Base-by-base conservation (phyloP, 2,797 vertebrate genomes). In the Sebastes oblongus region DNA sequence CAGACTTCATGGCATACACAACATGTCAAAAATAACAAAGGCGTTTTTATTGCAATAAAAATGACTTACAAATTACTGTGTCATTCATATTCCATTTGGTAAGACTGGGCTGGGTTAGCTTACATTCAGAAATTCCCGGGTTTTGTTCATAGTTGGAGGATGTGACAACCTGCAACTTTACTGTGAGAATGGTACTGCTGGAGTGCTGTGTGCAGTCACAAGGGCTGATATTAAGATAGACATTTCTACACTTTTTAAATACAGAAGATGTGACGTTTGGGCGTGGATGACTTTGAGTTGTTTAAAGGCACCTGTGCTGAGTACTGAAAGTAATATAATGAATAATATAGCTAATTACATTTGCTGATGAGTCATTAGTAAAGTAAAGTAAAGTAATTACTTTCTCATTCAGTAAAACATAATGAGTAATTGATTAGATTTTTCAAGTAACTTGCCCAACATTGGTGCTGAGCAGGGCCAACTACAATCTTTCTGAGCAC, bases 391-490 rank as follows among this genome's bases (percentile, higher is more conserved):
- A 75, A 56, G 60, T 64, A 46, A 69, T 72, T 62, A 64, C 39
- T 55, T 52, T 80, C 81, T 78, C 20, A 62, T 67, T 77, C 27
- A 8, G 36, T 12, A 61, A 82, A 83, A 77, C 0, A 1, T 76
- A 75, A 68, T 68, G 61, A 81, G 58, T 32, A 20, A 75, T 64
- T 66, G 24, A 68, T 84, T 58, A 0, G 29, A 66, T 61, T 73
- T 55, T 52, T 69, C 6, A 12, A 62, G 62, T 29, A 32, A 59
- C 46, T 62, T 52, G 55, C 8, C 72, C 22, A 59, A 46, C 11
- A 55, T 20, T 5, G 32, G 25, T 34, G 29, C 42, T 52, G 65
- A 69, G 46, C 52, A 30, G 46, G 18, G 25, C 6, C 59, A 81
- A 58, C 46, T 14, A 16, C 14, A 34, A 56, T 54, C 32, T 62